These are phyloP conservation scores for Lepidurus packardi DNA, from an alignment of 1,140 invertebrate species.

Conservation along the genomic window DNA sequence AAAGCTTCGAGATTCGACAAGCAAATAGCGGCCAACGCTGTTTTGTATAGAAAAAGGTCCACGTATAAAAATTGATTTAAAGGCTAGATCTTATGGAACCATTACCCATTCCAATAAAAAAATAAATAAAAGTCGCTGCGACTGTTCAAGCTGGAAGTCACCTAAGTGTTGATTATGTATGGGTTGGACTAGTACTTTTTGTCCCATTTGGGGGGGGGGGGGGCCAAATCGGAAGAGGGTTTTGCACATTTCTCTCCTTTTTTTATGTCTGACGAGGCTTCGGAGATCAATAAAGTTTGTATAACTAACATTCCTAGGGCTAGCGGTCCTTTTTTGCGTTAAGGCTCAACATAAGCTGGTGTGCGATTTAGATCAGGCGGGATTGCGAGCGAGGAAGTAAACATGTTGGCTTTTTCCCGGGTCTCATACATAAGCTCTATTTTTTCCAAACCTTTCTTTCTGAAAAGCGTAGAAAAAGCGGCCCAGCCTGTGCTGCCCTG, in stretches of 20 bases:
- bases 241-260: too few relatives aligned
- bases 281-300: background rate
- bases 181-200: background rate
- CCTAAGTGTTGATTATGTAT: slow-evolving; percentile 11
- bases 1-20: background rate
- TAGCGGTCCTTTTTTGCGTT: background rate
- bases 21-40: background rate
- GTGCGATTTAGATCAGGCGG: background rate
- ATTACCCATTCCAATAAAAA: background rate
- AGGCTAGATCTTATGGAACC: background rate
- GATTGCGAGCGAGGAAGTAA: background rate
- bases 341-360: background rate
- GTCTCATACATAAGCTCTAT: too few relatives aligned
- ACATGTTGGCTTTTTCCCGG: background rate
- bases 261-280: too few relatives aligned
- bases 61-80: background rate
- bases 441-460: background rate
- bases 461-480: background rate
- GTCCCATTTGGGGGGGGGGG: background rate
- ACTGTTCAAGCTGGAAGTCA: background rate
- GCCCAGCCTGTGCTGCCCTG: background rate
- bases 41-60: background rate
- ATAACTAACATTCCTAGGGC: background rate
- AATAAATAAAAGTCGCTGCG: background rate
- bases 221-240: too few relatives aligned